Percentiles rank a stretch among this genome's conserved stretches.
Evolutionary conservation across 2,113 vertebrate species (phyloP).

Genomic region (Pluvianellus socialis): DNA sequence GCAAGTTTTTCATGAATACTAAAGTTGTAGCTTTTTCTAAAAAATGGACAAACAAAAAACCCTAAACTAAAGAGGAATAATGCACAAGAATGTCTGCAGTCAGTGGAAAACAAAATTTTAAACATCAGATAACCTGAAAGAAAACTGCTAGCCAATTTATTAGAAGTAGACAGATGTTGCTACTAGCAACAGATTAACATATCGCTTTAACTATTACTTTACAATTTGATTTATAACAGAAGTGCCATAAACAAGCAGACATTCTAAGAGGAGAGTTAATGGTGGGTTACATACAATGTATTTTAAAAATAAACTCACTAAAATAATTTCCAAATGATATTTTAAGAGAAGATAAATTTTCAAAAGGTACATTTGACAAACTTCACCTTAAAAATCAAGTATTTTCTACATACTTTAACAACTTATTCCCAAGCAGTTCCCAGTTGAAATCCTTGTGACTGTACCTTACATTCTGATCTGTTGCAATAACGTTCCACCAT

Average conservation of each 20-base stretch:
- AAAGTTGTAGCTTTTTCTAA: not conserved
- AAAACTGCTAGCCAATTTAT: not conserved
- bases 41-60: not conserved
- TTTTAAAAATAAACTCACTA: not conserved
- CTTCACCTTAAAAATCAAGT: not conserved
- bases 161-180: not conserved
- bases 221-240: not conserved
- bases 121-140: not conserved
- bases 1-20: not conserved
- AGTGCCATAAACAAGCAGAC: not conserved
- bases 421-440: not conserved
- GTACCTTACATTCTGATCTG: not conserved
- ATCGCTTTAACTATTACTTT: not conserved
- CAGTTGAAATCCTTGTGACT: not conserved
- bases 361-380: not conserved
- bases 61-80: not conserved
- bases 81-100: not conserved
- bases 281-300: not conserved
- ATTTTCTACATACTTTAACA: not conserved
- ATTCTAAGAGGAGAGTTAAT: not conserved
- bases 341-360: not conserved
- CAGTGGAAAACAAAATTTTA: not conserved
- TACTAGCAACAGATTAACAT: not conserved
- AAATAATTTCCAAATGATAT: not conserved
- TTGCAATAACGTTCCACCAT: not conserved